These are phyloP conservation scores for Microctonus aethiopoides DNA, from an alignment of 2,888 invertebrate species.

Conservation along the genomic window DNA sequence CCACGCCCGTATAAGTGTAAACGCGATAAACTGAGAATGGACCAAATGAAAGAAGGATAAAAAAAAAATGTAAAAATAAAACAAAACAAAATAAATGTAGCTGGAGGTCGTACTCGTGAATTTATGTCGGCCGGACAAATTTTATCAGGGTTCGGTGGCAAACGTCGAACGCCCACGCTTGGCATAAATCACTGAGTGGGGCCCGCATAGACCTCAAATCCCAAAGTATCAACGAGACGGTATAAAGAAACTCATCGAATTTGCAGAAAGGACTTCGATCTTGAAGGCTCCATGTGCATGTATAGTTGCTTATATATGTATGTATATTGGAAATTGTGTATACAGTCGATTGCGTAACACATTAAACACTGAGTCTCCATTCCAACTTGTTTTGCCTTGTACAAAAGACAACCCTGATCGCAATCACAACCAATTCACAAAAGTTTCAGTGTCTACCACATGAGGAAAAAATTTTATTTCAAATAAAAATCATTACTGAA, in stretches of 20 bases:
- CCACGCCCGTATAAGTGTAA: background rate
- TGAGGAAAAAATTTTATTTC: conserved; percentile 20
- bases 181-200: conserved; percentile 58
- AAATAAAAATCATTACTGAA: too few relatives aligned
- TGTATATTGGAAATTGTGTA: conserved; percentile 21
- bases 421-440: conserved; percentile 41
- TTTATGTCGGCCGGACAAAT: conserved; percentile 66
- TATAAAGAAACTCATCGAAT: conserved; percentile 11
- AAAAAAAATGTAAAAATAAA: conserved; percentile 18
- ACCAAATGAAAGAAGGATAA: conserved; percentile 2
- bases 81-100: conserved; percentile 21
- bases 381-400: conserved; percentile 43
- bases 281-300: conserved; percentile 13
- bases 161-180: conserved; percentile 63
- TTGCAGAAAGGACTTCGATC: conserved; percentile 25
- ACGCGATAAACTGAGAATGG: conserved; percentile 1
- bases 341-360: conserved; percentile 34
- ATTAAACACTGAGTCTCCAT: conserved; percentile 31
- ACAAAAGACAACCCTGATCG: conserved; percentile 42
- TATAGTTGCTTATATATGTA: background rate
- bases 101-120: conserved; percentile 57
- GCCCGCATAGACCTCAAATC: conserved; percentile 5
- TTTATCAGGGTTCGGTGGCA: conserved; percentile 67
- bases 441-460: background rate
- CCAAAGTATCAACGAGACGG: conserved; percentile 1